Conservation (phyloP, 2,888 invertebrate species). For the Harpalus rufipes region DNA sequence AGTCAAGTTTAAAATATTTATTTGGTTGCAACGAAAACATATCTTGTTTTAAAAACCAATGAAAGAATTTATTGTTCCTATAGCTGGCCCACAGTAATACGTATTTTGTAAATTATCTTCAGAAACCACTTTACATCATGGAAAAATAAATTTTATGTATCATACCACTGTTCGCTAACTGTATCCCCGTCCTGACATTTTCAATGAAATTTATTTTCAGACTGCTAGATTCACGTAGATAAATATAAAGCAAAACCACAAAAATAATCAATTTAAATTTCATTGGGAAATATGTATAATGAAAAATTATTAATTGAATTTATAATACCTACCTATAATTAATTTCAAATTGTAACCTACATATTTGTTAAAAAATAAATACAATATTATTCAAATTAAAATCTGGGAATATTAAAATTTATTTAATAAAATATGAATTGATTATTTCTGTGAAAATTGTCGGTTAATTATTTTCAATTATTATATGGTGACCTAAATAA, state of each 20-base stretch:
- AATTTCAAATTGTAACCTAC: no score
- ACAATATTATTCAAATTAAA: no score
- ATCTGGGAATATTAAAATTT: not conserved
- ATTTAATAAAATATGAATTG: constrained; percentile 21
- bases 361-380: no score
- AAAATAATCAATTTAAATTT: constrained; percentile 24
- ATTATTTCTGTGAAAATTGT: constrained; percentile 14
- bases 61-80: not conserved
- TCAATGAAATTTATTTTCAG: constrained; percentile 29
- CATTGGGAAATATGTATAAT: not conserved
- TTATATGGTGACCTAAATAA: constrained; percentile 20
- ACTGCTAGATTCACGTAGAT: constrained; percentile 17
- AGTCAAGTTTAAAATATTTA: not conserved
- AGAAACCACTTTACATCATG: constrained; percentile 17
- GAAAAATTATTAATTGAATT: not conserved
- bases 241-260: not conserved
- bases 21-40: not conserved
- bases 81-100: not conserved
- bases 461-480: constrained; percentile 26
- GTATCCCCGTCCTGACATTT: constrained; percentile 40
- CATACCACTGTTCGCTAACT: constrained; percentile 46
- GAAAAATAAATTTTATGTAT: constrained; percentile 43
- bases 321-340: no score
- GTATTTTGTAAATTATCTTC: not conserved
- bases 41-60: constrained; percentile 8